Percentiles rank a stretch among this genome's conserved stretches.
Evolutionary conservation across 2,113 vertebrate species (phyloP).

Genomic region (Paradoxurus hermaphroditus): DNA sequence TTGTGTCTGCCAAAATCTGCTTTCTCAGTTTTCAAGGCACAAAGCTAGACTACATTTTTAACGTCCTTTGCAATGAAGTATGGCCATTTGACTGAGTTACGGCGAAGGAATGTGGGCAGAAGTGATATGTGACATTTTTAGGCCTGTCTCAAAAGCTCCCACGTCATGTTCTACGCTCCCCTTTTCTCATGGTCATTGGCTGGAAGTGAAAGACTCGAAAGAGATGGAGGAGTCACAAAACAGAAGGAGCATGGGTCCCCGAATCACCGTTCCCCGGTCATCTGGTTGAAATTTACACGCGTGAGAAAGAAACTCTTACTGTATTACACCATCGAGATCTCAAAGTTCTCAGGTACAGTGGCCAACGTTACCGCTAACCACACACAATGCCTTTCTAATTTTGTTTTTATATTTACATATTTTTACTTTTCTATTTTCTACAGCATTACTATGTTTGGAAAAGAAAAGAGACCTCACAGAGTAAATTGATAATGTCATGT

Average conservation of each 20-base stretch:
- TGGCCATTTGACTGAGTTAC: neutral
- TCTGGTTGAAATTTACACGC: neutral
- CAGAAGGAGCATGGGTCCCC: neutral
- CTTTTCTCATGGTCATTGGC: neutral
- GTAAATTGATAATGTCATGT: neutral
- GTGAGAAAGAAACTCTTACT: neutral
- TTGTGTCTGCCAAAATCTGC: neutral
- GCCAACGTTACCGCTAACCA: neutral
- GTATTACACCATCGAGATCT: neutral
- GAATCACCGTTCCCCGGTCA: neutral
- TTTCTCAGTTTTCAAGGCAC: neutral
- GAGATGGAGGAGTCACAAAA: neutral
- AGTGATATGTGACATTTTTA: neutral
- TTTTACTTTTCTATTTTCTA: neutral
- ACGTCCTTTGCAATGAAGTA: neutral
- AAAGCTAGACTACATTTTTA: neutral
- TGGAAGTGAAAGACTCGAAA: neutral
- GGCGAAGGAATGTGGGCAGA: neutral
- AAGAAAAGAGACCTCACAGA: neutral
- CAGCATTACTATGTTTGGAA: neutral
- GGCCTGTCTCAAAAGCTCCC: neutral
- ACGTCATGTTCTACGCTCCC: neutral
- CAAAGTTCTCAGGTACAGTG: neutral
- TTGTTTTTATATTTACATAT: neutral
- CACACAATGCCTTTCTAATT: neutral